Evolutionary conservation across 2,113 vertebrate genomes (phyloP).

Genomic region (Sebastes fasciatus): DNA sequence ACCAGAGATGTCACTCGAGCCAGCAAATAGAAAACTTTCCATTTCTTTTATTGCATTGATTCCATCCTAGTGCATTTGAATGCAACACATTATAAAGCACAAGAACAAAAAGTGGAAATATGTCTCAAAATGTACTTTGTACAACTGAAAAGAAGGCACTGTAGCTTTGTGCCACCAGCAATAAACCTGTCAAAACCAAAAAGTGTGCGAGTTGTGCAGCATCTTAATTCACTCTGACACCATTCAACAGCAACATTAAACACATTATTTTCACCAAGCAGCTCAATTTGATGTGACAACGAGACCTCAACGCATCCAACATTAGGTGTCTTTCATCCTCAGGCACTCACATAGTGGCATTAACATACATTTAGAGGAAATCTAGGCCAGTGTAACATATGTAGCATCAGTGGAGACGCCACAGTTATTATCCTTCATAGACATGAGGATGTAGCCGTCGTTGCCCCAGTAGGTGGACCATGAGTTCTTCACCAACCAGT

Average conservation of each 20-base stretch:
- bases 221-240: not conserved
- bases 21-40: not conserved
- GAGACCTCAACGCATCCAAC: not conserved
- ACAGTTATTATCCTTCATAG: slow-evolving; percentile 91
- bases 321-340: not conserved
- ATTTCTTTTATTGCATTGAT: slow-evolving; percentile 54
- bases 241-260: not conserved
- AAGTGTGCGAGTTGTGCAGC: slow-evolving; percentile 8
- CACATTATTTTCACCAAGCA: not conserved
- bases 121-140: slow-evolving; percentile 13
- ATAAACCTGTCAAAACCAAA: slow-evolving; percentile 45
- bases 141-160: slow-evolving; percentile 39
- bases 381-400: slow-evolving; percentile 85
- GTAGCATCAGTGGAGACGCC: slow-evolving; percentile 88
- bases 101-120: not conserved
- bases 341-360: slow-evolving; percentile 47
- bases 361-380: not conserved
- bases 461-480: slow-evolving; percentile 91
- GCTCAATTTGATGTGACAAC: not conserved
- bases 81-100: not conserved
- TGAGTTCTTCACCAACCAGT: slow-evolving; percentile 91
- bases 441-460: slow-evolving; percentile 89
- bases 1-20: not conserved
- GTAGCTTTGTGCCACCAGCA: slow-evolving; percentile 3
- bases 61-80: slow-evolving; percentile 20